Evolutionary conservation across 2,113 vertebrate genomes (phyloP).

Genomic region (Labeo catla): DNA sequence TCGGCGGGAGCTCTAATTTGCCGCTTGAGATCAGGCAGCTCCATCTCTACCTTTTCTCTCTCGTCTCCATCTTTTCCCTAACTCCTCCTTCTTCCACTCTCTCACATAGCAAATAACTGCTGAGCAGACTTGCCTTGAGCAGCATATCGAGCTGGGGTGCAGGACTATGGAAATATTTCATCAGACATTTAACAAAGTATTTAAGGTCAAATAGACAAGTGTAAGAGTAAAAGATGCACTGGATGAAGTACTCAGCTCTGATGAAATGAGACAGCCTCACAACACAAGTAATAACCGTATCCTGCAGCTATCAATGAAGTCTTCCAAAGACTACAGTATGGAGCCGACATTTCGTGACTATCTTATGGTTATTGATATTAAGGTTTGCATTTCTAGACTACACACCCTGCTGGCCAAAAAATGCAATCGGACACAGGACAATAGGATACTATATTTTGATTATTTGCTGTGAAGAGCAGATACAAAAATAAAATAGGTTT

Average conservation of each 20-base stretch:
- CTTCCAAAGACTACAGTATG: neutral
- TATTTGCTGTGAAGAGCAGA: no score
- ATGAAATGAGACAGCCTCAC: neutral
- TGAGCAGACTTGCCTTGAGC: slow-evolving; percentile 67
- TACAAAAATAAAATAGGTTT: no score
- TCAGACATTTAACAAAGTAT: slow-evolving; percentile 72
- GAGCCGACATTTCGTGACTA: neutral
- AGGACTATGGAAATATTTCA: slow-evolving; percentile 67
- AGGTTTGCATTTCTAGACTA: no score
- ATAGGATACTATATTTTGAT: no score
- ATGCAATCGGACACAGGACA: no score
- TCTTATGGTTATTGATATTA: neutral
- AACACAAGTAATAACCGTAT: neutral
- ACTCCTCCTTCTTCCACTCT: slow-evolving; percentile 25
- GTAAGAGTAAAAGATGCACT: slow-evolving; percentile 37
- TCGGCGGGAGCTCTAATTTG: slow-evolving; percentile 79
- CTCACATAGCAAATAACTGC: slow-evolving; percentile 48
- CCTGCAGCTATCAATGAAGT: neutral
- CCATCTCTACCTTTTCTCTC: slow-evolving; percentile 57
- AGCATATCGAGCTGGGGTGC: slow-evolving; percentile 67
- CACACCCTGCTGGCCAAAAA: no score
- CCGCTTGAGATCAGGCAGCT: slow-evolving; percentile 76
- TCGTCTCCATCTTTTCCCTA: slow-evolving; percentile 34
- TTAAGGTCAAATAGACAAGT: slow-evolving; percentile 70
- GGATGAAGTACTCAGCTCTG: slow-evolving; percentile 47